Percentiles rank a stretch among this genome's conserved stretches.
Conservation (phyloP, 2,113 vertebrate species). For the Micronycteris hirsuta region DNA sequence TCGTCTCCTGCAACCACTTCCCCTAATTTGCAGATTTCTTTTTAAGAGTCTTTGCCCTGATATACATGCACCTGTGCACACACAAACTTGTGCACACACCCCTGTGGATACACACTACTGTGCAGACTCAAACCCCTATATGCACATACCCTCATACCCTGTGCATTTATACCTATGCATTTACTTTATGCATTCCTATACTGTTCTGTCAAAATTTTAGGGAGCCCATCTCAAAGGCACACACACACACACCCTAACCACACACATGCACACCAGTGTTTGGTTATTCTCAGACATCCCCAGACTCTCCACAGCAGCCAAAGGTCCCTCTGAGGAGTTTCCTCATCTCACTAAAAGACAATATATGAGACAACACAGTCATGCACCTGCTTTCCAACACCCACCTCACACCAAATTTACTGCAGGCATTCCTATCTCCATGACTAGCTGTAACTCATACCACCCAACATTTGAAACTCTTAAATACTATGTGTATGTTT, state of each 20-base stretch:
- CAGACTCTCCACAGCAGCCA: neutral
- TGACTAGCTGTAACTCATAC: neutral
- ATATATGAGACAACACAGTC: neutral
- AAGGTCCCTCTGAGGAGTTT: neutral
- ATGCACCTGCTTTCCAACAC: neutral
- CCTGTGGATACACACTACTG: neutral
- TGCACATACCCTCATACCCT: neutral
- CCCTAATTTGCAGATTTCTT: neutral
- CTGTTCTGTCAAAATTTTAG: neutral
- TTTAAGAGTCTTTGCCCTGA: neutral
- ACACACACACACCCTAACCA: neutral
- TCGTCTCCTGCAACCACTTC: fast-evolving
- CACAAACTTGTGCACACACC: neutral
- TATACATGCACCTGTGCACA: neutral
- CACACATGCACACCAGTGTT: fast-evolving
- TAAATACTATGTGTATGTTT: neutral
- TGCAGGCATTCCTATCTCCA: neutral
- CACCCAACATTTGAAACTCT: neutral
- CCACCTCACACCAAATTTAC: neutral
- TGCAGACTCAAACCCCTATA: neutral
- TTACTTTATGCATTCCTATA: neutral
- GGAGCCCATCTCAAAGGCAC: neutral
- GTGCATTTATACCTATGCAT: neutral
- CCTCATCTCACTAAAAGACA: neutral
- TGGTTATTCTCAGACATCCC: neutral